phyloP scores from a whole-genome alignment of 2,797 vertebrate species.

The Ctenopoma multispine region DNA sequence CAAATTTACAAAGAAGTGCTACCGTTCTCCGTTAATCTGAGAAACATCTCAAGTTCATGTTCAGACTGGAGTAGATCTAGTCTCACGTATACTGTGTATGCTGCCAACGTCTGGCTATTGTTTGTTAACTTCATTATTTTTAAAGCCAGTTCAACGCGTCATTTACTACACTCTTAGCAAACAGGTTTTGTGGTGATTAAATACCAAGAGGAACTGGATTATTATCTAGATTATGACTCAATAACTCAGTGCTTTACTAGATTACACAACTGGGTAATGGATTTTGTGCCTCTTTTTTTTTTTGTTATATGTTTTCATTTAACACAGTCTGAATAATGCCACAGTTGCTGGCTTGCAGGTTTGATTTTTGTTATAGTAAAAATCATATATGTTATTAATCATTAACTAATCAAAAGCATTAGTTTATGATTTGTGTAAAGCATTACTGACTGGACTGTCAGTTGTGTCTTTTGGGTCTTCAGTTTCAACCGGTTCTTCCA shows the following conservation, averaged over 20 bases:
- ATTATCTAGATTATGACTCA: background rate
- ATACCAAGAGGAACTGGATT: constrained; percentile 5
- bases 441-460: background rate
- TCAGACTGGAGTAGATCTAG: constrained; percentile 8
- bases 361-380: background rate
- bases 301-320: constrained; percentile 14
- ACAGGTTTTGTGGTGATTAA: constrained; percentile 2
- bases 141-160: constrained; percentile 6
- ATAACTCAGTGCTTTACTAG: background rate
- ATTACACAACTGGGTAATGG: background rate
- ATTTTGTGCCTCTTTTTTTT: background rate
- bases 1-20: background rate
- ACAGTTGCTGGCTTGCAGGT: no score
- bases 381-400: background rate
- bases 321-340: no score
- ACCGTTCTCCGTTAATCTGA: background rate
- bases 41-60: constrained; percentile 37
- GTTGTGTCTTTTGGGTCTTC: constrained; percentile 1
- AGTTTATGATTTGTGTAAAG: constrained; percentile 26
- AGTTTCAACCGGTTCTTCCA: constrained; percentile 42
- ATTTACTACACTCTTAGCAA: background rate
- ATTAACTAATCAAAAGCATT: background rate
- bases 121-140: background rate
- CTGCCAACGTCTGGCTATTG: background rate
- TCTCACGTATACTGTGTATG: background rate